Percentiles rank a stretch among this genome's conserved stretches.
Evolutionary conservation across 2,888 invertebrate species (phyloP).

Genomic region (Gryllus longicercus): DNA sequence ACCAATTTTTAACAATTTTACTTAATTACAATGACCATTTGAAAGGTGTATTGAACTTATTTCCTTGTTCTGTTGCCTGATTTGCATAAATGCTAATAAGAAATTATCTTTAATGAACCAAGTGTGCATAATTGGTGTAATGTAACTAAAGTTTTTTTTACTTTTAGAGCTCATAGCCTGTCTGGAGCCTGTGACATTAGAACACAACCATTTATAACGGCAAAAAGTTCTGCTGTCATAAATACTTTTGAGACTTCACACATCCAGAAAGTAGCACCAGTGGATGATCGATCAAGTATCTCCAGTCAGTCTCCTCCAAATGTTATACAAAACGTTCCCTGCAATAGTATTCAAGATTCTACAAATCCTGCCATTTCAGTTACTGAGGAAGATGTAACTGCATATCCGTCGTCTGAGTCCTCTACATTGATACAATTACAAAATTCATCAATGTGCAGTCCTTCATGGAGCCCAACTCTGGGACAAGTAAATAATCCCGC

Average conservation of each 20-base stretch:
- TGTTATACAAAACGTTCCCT: neutral
- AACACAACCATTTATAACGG: neutral
- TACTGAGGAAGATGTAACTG: neutral
- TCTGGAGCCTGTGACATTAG: slow-evolving; percentile 30
- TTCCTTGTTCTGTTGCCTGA: too few relatives aligned
- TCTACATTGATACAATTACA: neutral
- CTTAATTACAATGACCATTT: too few relatives aligned
- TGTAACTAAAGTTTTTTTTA: neutral
- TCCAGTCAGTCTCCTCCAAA: neutral
- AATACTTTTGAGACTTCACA: neutral
- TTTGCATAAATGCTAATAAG: too few relatives aligned
- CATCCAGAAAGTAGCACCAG: neutral
- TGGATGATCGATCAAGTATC: neutral
- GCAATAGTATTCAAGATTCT: neutral
- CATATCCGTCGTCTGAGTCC: neutral
- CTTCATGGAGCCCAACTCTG: slow-evolving; percentile 27
- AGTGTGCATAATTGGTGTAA: too few relatives aligned
- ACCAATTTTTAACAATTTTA: too few relatives aligned
- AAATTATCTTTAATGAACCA: too few relatives aligned
- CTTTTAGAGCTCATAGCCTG: slow-evolving; percentile 35
- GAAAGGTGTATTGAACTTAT: too few relatives aligned
- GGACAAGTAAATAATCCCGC: neutral
- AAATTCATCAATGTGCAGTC: slow-evolving; percentile 19
- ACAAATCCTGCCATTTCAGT: neutral
- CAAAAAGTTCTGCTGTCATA: neutral